A percentile compares a stretch with the other conserved stretches of the same genome.
These are phyloP conservation scores for Sarcophaga rosellei DNA, from an alignment of 2,888 invertebrate species.

Conservation along the genomic window DNA sequence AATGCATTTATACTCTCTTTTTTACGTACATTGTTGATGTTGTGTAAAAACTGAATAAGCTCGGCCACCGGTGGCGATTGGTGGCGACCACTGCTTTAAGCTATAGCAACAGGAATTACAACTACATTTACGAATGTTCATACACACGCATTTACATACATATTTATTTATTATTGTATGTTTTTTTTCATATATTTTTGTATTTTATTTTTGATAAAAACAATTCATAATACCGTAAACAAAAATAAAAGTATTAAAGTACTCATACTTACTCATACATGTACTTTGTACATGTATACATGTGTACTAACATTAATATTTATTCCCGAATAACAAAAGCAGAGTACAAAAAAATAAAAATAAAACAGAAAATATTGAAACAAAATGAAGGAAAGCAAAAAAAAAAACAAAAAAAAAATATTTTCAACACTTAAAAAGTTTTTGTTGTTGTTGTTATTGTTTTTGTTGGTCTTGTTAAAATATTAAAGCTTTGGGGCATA, in stretches of 20 bases:
- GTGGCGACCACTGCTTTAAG: conserved; percentile 8
- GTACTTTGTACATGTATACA: neutral
- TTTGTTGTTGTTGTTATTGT: neutral
- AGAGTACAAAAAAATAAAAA: neutral
- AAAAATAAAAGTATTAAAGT: no score
- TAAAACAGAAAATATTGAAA: conserved; percentile 5
- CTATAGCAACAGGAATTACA: neutral
- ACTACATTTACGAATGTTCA: neutral
- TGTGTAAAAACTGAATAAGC: no score
- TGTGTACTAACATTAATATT: neutral
- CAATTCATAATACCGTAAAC: conserved; percentile 6
- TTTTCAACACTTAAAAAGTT: conserved; percentile 46
- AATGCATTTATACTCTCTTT: no score
- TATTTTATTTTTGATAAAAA: conserved; percentile 27
- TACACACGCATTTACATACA: neutral
- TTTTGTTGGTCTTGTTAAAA: conserved; percentile 31
- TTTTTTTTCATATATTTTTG: neutral
- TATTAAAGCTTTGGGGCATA: conserved; percentile 57
- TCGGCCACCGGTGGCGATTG: no score
- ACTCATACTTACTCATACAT: no score
- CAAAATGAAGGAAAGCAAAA: conserved; percentile 15
- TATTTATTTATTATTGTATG: neutral
- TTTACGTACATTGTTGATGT: no score
- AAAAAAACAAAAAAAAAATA: conserved; percentile 29
- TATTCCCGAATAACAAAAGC: neutral